Base-by-base conservation (phyloP, 2,888 invertebrate species). In the Conistra vaccinii region DNA sequence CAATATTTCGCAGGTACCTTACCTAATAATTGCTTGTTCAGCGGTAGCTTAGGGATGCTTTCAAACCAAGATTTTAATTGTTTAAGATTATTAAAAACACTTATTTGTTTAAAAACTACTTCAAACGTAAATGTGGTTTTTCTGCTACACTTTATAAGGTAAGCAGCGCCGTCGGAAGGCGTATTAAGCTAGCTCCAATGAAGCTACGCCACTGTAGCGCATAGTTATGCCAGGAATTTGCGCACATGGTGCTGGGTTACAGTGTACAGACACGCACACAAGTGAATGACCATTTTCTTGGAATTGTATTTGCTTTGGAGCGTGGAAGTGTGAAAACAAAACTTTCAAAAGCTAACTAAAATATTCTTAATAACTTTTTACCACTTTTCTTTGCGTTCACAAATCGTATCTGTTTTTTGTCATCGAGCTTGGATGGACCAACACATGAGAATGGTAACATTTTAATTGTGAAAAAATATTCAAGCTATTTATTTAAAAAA, bases 151-250 rank as follows among this genome's bases (percentile, higher is more conserved):
- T 29, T 26, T 45, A 3, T 32, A n/a, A 58, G 12, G 20, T 14
- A 77, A 57, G 26, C 7, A 14, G 14, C 32, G 17, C 2, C n/a
- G 20, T 60, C 39, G 6, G 74, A 75, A 83, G 69, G 84, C 80
- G 78, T 77, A 87, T 88, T 81, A 85, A 85, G 80, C 77, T 78
- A 67, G 82, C 80, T 76, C 76, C 84, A 83, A 72, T 83, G 75
- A 84, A 78, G 66, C 51, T 57, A 20, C 62, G 76, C 72, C 68
- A 45, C 78, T 87, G 87, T 88, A 89, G 88, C 87, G 87, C 85
- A 82, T 87, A 73, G 91, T 83, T 90, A 94, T 94, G 87, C 88
- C 81, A 88, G 94, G 94, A 95, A 95, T 95, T 93, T 89, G 89
- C 91, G 91, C 92, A 91, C 92, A 91, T 91, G 61, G 73, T 57